phyloP scores from a whole-genome alignment of 2,113 vertebrate species.

The Chionodraco myersi region DNA sequence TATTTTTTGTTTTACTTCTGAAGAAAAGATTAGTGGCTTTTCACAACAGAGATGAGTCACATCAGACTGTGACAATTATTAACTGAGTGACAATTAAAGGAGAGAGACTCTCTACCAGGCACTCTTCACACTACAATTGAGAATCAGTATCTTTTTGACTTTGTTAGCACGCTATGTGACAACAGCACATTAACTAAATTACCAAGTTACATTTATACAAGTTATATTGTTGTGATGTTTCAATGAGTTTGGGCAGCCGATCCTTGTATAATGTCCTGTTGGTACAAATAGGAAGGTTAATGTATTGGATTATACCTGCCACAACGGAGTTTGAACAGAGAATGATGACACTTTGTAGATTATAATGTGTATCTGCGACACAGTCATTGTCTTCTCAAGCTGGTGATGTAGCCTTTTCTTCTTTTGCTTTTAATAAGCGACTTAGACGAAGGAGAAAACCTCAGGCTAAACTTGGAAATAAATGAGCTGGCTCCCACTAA shows the following conservation, averaged over 20 bases:
- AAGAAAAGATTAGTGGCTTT: constrained; percentile 21
- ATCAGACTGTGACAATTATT: constrained; percentile 23
- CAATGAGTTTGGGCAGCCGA: background rate
- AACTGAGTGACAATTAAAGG: constrained; percentile 35
- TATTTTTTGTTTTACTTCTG: background rate
- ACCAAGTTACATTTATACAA: background rate
- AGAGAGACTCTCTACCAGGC: constrained; percentile 10
- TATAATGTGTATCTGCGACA: background rate
- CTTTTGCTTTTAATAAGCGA: constrained; percentile 70
- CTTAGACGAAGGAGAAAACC: constrained; percentile 54
- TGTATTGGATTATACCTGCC: background rate
- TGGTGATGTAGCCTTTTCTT: constrained; percentile 42
- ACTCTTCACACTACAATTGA: constrained; percentile 19
- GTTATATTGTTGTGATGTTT: background rate
- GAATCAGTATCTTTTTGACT: constrained; percentile 2
- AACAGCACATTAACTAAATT: background rate
- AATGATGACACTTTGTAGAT: constrained; percentile 15
- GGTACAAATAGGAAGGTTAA: background rate
- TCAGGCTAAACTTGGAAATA: constrained; percentile 75
- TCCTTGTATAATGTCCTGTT: background rate
- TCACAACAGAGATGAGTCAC: constrained; percentile 30
- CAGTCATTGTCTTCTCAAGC: constrained; percentile 31
- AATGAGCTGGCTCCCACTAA: constrained; percentile 84
- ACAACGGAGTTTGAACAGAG: constrained; percentile 10
- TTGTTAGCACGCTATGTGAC: background rate